These are phyloP conservation scores for Trachelus troglodyta DNA, from an alignment of 2,888 invertebrate species.

Conservation along the genomic window DNA sequence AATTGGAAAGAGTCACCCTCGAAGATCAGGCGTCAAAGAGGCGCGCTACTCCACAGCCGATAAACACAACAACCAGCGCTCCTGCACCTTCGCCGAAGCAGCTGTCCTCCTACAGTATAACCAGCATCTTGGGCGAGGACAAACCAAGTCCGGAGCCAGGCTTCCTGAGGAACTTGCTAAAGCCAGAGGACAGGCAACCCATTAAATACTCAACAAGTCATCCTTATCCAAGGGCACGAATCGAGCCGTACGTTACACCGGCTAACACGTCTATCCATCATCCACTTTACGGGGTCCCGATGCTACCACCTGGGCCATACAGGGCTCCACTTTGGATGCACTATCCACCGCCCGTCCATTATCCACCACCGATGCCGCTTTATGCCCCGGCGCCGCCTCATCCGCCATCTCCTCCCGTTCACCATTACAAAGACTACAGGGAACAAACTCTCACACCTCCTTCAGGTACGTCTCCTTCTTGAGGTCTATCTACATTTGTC, in stretches of 20 bases:
- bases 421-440: constrained; percentile 65
- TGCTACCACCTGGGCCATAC: constrained; percentile 66
- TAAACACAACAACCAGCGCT: constrained; percentile 34
- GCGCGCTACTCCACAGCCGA: constrained; percentile 59
- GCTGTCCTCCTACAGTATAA: constrained; percentile 85
- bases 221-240: constrained; percentile 55
- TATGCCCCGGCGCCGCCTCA: constrained; percentile 64
- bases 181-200: constrained; percentile 59
- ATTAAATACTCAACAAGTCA: constrained; percentile 60
- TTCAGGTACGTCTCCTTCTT: constrained; percentile 49
- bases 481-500: not conserved
- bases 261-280: constrained; percentile 57
- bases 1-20: constrained; percentile 81
- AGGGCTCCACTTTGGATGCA: constrained; percentile 69
- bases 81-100: constrained; percentile 61
- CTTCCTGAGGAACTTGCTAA: constrained; percentile 60
- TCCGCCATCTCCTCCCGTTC: constrained; percentile 59
- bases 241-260: constrained; percentile 58
- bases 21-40: constrained; percentile 77
- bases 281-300: constrained; percentile 61
- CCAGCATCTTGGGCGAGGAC: constrained; percentile 80
- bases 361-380: constrained; percentile 64
- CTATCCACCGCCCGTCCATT: constrained; percentile 67
- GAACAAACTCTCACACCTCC: constrained; percentile 65
- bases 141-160: constrained; percentile 66